Evolutionary conservation across 2,888 invertebrate genomes (phyloP).

Genomic region (Cybosia mesomella): DNA sequence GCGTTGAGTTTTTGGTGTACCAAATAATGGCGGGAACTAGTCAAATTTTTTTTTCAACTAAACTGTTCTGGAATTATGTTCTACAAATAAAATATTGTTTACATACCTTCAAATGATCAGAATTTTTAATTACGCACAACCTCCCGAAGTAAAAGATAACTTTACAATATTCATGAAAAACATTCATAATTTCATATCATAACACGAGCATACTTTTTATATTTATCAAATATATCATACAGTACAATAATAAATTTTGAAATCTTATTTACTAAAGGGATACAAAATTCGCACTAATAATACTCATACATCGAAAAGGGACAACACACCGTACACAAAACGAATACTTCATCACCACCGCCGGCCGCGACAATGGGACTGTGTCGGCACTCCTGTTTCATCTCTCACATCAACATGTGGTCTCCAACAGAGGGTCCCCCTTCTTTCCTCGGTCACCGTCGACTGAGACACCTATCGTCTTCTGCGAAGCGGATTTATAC

Average conservation of each 20-base stretch:
- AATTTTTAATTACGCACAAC: constrained; percentile 74
- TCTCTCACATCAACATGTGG: constrained; percentile 69
- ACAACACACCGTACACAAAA: constrained; percentile 57
- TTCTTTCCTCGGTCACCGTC: constrained; percentile 42
- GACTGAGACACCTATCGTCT: constrained; percentile 56
- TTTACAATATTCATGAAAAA: constrained; percentile 68
- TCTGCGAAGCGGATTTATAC: constrained; percentile 69
- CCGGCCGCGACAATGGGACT: constrained; percentile 17
- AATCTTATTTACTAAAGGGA: constrained; percentile 80
- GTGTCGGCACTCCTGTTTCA: constrained; percentile 18
- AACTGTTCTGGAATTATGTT: constrained; percentile 33
- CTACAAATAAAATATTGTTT: constrained; percentile 27
- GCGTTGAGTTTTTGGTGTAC: constrained; percentile 58
- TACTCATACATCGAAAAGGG: constrained; percentile 75
- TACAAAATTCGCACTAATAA: constrained; percentile 85
- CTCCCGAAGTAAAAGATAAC: constrained; percentile 74
- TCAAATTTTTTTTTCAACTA: constrained; percentile 32
- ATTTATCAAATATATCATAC: constrained; percentile 62
- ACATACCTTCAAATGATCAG: constrained; percentile 37
- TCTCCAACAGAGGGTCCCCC: constrained; percentile 78
- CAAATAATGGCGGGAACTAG: constrained; percentile 66
- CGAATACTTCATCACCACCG: constrained; percentile 36
- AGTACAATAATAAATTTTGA: constrained; percentile 82
- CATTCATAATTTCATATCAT: constrained; percentile 66
- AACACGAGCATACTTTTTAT: constrained; percentile 60